Evolutionary conservation across 2,888 invertebrate genomes (phyloP), one percentile per base, ranked within the genome.

Genomic region (Tuta absoluta): DNA sequence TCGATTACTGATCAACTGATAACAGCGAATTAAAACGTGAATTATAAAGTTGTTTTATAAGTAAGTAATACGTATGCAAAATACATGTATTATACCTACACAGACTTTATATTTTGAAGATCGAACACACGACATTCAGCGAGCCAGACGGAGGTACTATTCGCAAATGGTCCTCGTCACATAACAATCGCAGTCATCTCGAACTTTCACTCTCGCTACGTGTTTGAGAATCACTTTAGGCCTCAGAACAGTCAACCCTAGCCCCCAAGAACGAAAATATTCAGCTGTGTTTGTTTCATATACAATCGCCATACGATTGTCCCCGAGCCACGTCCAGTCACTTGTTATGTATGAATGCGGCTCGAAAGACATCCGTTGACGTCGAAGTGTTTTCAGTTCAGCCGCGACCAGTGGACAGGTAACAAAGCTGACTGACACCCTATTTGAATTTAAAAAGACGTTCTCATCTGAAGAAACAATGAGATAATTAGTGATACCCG

Each of bases 311-410:
- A 73, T 74, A 76, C 80, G 75, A 83, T 85, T 86, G 84, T 86
- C 83, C 83, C 74, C 77, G 75, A 58, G 37, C 49, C 75, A 75
- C 75, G 75, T 79, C 72, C 71, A 72, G 75, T 75, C 80, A 85
- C 83, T 86, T 86, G 85, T 84, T 86, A 83, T 84, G 82, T 84
- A 86, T 87, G 82, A 84, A 84, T 83, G 80, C 79, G 70, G 72
- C 77, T 77, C 77, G 75, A 72, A 73, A 73, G 81, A 84, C 82
- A 86, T 86, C 87, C 86, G 86, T 79, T 87, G 85, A 84, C 86
- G 84, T 85, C 74, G 80, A 75, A 76, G 79, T 85, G 86, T 86
- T 87, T 89, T 89, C 86, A 87, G 87, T 87, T 81, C 72, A 76
- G 72, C 78, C 78, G 80, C 78, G 81, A 75, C 79, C 74, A 74